A percentile compares a stretch with the other conserved stretches of the same genome.
phyloP scores from a whole-genome alignment of 2,113 vertebrate species.

The Scalopus aquaticus region DNA sequence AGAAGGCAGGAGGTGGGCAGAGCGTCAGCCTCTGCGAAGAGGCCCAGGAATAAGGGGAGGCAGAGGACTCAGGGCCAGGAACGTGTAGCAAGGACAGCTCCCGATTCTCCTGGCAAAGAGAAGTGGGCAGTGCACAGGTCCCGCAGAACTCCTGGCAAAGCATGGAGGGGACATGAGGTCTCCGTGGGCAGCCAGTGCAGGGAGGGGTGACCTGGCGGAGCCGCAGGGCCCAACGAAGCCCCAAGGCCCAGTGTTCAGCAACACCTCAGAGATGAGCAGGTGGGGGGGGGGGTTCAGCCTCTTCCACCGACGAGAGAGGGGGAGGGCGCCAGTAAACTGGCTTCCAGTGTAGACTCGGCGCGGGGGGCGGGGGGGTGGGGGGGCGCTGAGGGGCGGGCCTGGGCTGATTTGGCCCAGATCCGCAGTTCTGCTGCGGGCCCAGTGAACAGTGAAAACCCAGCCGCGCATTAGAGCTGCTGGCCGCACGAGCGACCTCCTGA shows the following conservation, averaged over 20 bases:
- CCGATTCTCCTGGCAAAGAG: not conserved
- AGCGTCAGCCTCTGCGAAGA: constrained; percentile 12
- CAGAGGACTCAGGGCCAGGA: not conserved
- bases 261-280: not conserved
- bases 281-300: not conserved
- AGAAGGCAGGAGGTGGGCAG: not conserved
- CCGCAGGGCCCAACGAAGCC: not conserved
- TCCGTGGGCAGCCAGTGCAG: no score
- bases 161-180: fast-evolving
- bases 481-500: not conserved
- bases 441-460: not conserved
- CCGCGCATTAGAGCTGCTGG: not conserved
- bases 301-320: not conserved
- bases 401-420: not conserved
- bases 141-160: not conserved
- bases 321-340: not conserved
- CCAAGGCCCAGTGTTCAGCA: not conserved
- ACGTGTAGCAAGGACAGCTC: not conserved
- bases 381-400: not conserved
- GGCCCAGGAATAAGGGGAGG: not conserved
- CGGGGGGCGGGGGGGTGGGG: not conserved
- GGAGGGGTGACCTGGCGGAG: no score
- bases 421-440: not conserved
- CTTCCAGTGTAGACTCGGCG: constrained; percentile 22
- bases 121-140: not conserved